Base-by-base conservation (phyloP, 2,888 invertebrate genomes). In the Parnassius apollo region DNA sequence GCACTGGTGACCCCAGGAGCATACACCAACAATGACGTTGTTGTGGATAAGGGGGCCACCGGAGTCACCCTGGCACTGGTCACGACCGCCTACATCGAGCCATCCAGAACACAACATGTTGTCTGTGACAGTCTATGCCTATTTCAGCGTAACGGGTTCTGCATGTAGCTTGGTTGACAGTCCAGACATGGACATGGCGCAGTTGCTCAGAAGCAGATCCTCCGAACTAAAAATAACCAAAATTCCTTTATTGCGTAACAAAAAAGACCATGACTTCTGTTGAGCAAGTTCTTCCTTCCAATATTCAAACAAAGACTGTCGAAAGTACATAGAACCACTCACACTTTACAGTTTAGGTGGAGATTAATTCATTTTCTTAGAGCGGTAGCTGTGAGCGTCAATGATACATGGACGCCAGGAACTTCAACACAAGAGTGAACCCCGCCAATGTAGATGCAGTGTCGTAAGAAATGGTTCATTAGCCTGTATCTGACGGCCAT, bases 21-120 rank as follows among this genome's bases (percentile, higher is more conserved):
- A 44, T 1, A 56, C 8, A 72, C 70, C 8, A 50, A 66, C 64
- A 2, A 83, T 70, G 2, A 80, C 62, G 2, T 65, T 63, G 64
- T 81, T 80, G 72, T 86, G 83, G 68, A 80, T 72, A 10, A 86
- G 77, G 45, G 86, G 84, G 48, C 86, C 81, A 1, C 86, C 87
- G 35, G 80, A 79, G 69, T 88, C 87, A 1, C 84, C 83, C 64
- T 75, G 76, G 75, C 87, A 88, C 73, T 83, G 82, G 65, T 81
- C 86, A 35, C 85, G 83, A 42, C 86, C 86, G 7, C 85, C 85
- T 0, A 82, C 79, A 57, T 81, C 78, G 51, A 84, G 70, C 77
- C 76, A 79, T 2, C 84, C 86, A 10, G 83, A 74, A 71, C 86
- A 86, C 64, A 85, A 44, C 84, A 85, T 83, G 69, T 81, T 80